Evolutionary conservation across 1,140 invertebrate genomes (phyloP).

Genomic region (Pogonognathellus flavescens): DNA sequence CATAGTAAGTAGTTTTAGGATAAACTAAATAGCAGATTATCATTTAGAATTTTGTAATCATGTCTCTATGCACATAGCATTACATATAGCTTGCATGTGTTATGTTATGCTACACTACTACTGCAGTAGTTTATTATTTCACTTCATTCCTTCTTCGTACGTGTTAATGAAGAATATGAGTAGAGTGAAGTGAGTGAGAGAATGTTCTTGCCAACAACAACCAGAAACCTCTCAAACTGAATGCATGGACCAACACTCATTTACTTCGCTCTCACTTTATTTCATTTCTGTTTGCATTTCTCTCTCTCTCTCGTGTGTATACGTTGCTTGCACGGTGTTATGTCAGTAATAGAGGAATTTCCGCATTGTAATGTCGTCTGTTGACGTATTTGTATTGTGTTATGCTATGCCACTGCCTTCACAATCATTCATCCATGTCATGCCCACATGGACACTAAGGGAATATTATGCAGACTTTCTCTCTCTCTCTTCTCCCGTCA

Average conservation of each 20-base stretch:
- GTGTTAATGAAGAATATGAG: conserved; percentile 6
- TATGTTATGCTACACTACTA: too few species aligned
- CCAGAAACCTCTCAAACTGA: background rate
- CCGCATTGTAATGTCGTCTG: conserved; percentile 15
- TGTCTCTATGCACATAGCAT: too few species aligned
- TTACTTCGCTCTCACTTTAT: conserved; percentile 1
- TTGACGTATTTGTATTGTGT: conserved; percentile 19
- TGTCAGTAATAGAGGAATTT: background rate
- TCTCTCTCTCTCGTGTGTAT: background rate
- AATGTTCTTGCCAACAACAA: too few species aligned
- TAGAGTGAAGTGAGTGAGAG: background rate
- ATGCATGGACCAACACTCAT: background rate
- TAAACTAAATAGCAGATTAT: too few species aligned
- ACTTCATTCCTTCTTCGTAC: background rate
- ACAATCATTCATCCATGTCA: conserved; percentile 23
- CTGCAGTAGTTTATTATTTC: too few species aligned
- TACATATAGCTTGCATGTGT: too few species aligned
- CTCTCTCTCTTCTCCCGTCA: background rate
- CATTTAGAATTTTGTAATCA: too few species aligned
- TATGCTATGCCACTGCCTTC: background rate
- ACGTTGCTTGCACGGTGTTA: background rate
- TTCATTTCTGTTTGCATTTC: conserved; percentile 6
- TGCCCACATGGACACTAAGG: background rate
- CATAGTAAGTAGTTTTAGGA: too few species aligned
- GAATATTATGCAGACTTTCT: background rate